Conservation (phyloP, 2,888 invertebrate species). For the Scaptomyza reducta region DNA sequence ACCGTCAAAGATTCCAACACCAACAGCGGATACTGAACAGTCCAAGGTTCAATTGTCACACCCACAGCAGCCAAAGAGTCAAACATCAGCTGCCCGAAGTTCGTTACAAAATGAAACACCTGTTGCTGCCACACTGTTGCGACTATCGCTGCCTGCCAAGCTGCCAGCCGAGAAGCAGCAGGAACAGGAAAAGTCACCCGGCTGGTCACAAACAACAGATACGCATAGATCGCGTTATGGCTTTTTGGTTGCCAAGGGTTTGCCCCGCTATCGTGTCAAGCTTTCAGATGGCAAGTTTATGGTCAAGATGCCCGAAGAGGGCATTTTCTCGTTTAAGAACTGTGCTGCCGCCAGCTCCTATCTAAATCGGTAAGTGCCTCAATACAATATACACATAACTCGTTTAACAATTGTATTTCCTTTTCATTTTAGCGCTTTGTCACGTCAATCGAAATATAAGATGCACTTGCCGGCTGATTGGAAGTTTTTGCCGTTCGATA, state of each 20-base stretch:
- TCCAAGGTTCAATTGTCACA: not conserved
- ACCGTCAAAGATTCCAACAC: no score
- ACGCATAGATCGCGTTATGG: conserved; percentile 49
- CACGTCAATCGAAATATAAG: conserved; percentile 20
- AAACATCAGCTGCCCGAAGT: conserved; percentile 10
- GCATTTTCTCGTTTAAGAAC: conserved; percentile 62
- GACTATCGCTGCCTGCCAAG: conserved; percentile 5
- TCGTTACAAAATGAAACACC: conserved; percentile 6
- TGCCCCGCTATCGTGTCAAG: conserved; percentile 77
- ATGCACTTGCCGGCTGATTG: conserved; percentile 55
- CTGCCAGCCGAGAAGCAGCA: not conserved
- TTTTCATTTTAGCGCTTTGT: conserved; percentile 52
- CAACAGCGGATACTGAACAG: not conserved
- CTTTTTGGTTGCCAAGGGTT: conserved; percentile 59
- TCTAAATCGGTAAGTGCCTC: conserved; percentile 73
- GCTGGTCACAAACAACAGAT: not conserved
- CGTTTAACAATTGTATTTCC: not conserved
- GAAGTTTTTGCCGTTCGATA: conserved; percentile 55
- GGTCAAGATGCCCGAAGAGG: conserved; percentile 74
- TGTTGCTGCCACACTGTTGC: not conserved
- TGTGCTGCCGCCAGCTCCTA: conserved; percentile 65
- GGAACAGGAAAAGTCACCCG: not conserved
- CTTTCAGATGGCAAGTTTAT: conserved; percentile 60
- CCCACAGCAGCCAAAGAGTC: not conserved
- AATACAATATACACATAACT: not conserved